A percentile compares a stretch with the other conserved stretches of the same genome.
phyloP scores from a whole-genome alignment of 2,797 vertebrate species.

The Pelodytes ibericus region DNA sequence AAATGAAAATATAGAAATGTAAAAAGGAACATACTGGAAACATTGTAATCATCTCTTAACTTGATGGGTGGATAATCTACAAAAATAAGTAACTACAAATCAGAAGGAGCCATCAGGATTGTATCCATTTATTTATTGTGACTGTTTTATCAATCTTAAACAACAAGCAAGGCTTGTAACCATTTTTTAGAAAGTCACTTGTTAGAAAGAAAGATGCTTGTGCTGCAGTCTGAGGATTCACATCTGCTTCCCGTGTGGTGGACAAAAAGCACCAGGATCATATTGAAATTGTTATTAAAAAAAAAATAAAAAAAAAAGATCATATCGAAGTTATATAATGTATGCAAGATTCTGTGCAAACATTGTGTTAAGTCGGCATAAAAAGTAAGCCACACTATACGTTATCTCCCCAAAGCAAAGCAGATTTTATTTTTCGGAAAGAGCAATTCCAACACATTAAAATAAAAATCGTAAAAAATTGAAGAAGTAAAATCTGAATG shows the following conservation, averaged over 20 bases:
- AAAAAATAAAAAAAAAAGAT: not conserved
- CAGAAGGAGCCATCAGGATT: not conserved
- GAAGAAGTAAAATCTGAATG: not conserved
- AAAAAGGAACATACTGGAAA: too few species aligned
- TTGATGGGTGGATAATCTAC: too few species aligned
- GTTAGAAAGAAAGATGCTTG: conserved; percentile 29
- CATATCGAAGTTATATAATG: not conserved
- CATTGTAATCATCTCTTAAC: too few species aligned
- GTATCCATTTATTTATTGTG: conserved; percentile 21
- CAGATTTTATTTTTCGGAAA: not conserved
- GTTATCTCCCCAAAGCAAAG: not conserved
- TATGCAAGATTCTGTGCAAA: conserved; percentile 28
- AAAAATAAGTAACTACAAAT: not conserved
- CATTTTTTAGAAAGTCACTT: conserved; percentile 21
- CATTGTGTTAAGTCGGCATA: not conserved
- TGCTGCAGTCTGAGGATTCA: conserved; percentile 8
- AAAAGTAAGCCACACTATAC: conserved; percentile 13
- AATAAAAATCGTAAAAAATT: not conserved
- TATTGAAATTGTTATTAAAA: conserved; percentile 31
- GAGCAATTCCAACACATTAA: not conserved
- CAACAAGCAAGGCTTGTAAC: conserved; percentile 23
- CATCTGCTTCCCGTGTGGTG: conserved; percentile 14
- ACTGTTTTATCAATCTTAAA: conserved; percentile 23
- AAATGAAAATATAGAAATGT: not conserved
- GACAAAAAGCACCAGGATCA: conserved; percentile 34